Evolutionary conservation across 1,140 invertebrate species (phyloP).

Genomic region (Ceratina australensis): DNA sequence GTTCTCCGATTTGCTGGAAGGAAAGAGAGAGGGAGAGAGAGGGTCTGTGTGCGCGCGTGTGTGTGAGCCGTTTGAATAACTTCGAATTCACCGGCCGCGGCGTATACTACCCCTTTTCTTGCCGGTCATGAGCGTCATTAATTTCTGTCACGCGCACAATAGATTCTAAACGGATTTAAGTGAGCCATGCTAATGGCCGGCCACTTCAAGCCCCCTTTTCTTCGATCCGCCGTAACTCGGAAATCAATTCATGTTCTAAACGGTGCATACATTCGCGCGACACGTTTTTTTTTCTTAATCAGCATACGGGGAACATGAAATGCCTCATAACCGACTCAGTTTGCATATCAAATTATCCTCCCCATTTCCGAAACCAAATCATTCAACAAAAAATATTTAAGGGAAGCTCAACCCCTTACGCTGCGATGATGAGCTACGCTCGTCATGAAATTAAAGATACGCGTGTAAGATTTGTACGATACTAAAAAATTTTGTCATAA

Average conservation of each 20-base stretch:
- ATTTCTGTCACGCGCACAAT: conserved; percentile 14
- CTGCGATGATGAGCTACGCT: too few species aligned
- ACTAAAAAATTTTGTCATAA: too few species aligned
- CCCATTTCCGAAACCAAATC: too few species aligned
- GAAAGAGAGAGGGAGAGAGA: too few species aligned
- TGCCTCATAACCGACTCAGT: too few species aligned
- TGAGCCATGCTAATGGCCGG: background rate
- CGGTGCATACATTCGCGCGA: background rate
- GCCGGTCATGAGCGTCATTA: conserved; percentile 24
- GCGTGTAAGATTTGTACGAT: too few species aligned
- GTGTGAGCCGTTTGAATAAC: background rate
- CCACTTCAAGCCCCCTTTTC: conserved; percentile 8
- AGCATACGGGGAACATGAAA: too few species aligned
- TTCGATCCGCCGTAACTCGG: background rate
- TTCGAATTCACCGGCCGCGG: background rate
- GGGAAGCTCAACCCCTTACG: too few species aligned
- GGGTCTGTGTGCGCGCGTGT: too few species aligned
- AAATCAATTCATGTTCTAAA: background rate
- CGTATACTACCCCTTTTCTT: conserved; percentile 12
- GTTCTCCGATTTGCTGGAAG: background rate
- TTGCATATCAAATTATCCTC: too few species aligned
- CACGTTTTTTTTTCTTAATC: background rate
- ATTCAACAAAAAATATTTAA: too few species aligned
- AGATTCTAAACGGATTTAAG: conserved; percentile 21
- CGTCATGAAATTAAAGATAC: too few species aligned